Evolutionary conservation across 2,888 invertebrate species (phyloP), one percentile per base, ranked within the genome.

Genomic region (Diabrotica balteata): DNA sequence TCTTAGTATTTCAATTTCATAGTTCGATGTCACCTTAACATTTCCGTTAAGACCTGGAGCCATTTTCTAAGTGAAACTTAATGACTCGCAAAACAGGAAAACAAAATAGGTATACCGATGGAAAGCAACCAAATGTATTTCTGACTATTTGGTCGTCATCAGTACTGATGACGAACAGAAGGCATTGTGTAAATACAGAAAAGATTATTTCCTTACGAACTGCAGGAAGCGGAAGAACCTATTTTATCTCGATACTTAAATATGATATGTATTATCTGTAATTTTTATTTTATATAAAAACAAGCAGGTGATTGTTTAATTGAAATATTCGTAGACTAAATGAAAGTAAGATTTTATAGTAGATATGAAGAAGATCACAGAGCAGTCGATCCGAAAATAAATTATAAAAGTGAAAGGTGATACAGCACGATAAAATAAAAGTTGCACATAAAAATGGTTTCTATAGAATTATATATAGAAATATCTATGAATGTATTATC

Each of bases 181-280:
- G 54, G 10, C 54, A 54, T 54, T 54, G 43, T 54, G n/a, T 44
- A 17, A 43, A 43, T 8, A n/a, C 54, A 43, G 11, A 43, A 44
- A 44, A 59, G 42, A 50, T 10, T 10, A 49, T 44, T 53, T 53
- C 50, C 61, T 7, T 32, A 32, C 44, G 32, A 44, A 43, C n/a
- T 49, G 9, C 53, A 61, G 61, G 61, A 61, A 61, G 22, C 61
- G 61, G 53, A 61, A 4, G 60, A 60, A 22, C 45, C 46, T 53
- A 49, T 9, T 22, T 61, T 45, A 53, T 53, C 46, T 60, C 43
- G 32, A 11, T 49, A 49, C 60, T n/a, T 47, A 59, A 49, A 59
- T 46, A 49, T 10, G n/a, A n/a, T 44, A n/a, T n/a, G n/a, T n/a
- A 43, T 43, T 54, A 54, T 54, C 54, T 42, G 7, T 54, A 43